Conservation (phyloP, 2,888 invertebrate genomes). For the Stratiomys singularior region DNA sequence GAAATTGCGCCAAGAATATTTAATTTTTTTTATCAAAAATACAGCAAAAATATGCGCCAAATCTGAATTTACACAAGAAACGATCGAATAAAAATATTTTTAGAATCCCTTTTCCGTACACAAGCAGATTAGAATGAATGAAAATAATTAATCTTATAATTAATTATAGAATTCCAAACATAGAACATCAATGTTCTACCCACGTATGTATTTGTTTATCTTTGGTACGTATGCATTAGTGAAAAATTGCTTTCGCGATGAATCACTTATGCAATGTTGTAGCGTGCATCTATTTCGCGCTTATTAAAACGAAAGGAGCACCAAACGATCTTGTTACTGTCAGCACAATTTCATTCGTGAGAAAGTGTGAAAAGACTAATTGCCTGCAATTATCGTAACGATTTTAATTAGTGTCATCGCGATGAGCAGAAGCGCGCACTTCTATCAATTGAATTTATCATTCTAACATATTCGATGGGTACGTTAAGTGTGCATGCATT, state of each 20-base stretch:
- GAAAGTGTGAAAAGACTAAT: conserved; percentile 50
- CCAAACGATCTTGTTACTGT: conserved; percentile 33
- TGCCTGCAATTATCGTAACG: conserved; percentile 49
- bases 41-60: too few species aligned
- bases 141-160: too few species aligned
- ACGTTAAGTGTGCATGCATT: background rate
- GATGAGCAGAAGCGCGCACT: conserved; percentile 24
- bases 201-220: too few species aligned
- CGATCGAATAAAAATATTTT: too few species aligned
- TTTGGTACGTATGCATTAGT: too few species aligned
- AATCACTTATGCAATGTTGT: background rate
- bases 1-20: too few species aligned
- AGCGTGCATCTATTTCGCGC: background rate
- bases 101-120: too few species aligned
- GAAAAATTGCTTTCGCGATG: background rate
- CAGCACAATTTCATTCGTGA: conserved; percentile 47
- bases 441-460: background rate
- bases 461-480: background rate
- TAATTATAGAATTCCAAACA: too few species aligned
- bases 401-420: conserved; percentile 48
- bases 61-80: too few species aligned
- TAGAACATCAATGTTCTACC: too few species aligned
- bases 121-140: too few species aligned
- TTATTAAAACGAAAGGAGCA: background rate
- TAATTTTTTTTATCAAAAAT: too few species aligned